Percentiles rank a stretch among this genome's conserved stretches.
Evolutionary conservation across 2,888 invertebrate genomes (phyloP).

Genomic region (Lasioglossum morio): DNA sequence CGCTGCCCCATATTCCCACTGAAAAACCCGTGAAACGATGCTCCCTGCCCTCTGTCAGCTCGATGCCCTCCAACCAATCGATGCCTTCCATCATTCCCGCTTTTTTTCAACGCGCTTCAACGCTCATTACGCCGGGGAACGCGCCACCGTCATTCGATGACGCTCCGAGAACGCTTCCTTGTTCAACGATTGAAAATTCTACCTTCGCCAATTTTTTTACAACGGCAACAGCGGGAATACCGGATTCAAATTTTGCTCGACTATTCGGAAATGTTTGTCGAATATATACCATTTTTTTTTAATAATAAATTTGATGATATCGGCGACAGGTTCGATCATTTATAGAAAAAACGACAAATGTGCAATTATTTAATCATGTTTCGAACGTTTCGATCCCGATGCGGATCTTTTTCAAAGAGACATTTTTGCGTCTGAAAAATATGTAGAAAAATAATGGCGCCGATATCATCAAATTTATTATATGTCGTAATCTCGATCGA

Average conservation of each 20-base stretch:
- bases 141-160: conserved; percentile 1
- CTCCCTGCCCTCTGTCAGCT: conserved; percentile 4
- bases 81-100: conserved; percentile 3
- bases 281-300: background rate
- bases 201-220: background rate
- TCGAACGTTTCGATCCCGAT: too few relatives aligned
- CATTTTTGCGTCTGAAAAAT: too few relatives aligned
- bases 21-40: conserved; percentile 32
- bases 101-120: background rate
- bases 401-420: too few relatives aligned
- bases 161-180: background rate
- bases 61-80: conserved; percentile 5
- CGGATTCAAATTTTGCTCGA: background rate
- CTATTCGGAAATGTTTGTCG: background rate
- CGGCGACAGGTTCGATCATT: too few relatives aligned
- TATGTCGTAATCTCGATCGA: too few relatives aligned
- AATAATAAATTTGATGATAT: too few relatives aligned
- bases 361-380: too few relatives aligned
- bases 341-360: too few relatives aligned
- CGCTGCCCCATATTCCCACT: conserved; percentile 45
- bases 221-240: background rate
- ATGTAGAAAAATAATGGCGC: too few relatives aligned
- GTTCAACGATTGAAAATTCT: background rate
- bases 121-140: background rate
- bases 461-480: too few relatives aligned